Base-by-base conservation (phyloP, 2,888 invertebrate species). In the Microchrysa polita region DNA sequence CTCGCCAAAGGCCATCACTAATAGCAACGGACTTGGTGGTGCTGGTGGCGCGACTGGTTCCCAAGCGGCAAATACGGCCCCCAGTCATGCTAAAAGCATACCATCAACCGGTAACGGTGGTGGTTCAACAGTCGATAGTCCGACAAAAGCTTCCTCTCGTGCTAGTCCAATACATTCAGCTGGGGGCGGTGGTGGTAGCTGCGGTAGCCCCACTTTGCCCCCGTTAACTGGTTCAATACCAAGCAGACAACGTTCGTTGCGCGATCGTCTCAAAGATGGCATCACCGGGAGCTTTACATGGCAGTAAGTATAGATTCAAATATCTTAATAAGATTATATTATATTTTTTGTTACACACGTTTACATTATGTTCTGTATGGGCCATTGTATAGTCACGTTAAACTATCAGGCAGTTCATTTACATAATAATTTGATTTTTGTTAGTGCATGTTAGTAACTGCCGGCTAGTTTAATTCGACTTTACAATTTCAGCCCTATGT, bases 211-310 rank as follows among this genome's bases (percentile, higher is more conserved):
- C 73, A 82, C 81, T 67, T 76, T 84, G 75, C 84, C 84, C 77
- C 83, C 84, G 14, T 74, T 83, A 27, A 82, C 78, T 76, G 85
- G 85, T 16, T 80, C 85, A 71, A 87, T 87, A 78, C 92, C 92
- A 74, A 88, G 92, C 75, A 87, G 93, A 74, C 93, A 93, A 81
- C 88, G 93, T 76, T 93, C 93, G 71, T 87, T 93, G 79, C 91
- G 92, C 84, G 93, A 93, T 83, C 88, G 93, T 73, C 89, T 93
- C 71, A 88, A 92, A 83, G 93, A 93, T 78, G 93, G 93, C 81
- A 92, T 93, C 82, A 90, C 92, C 67, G 91, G 92, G 84, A 91
- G 91, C 80, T 91, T 93, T 83, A 89, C 90, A 81, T 93, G 92
- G 92, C 92, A 92, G 93, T 93, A 87, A 93, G 92, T 92, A 12